Percentiles rank a stretch among this genome's conserved stretches.
Evolutionary conservation across 2,888 invertebrate genomes (phyloP).

Genomic region (Drosophila lutescens): DNA sequence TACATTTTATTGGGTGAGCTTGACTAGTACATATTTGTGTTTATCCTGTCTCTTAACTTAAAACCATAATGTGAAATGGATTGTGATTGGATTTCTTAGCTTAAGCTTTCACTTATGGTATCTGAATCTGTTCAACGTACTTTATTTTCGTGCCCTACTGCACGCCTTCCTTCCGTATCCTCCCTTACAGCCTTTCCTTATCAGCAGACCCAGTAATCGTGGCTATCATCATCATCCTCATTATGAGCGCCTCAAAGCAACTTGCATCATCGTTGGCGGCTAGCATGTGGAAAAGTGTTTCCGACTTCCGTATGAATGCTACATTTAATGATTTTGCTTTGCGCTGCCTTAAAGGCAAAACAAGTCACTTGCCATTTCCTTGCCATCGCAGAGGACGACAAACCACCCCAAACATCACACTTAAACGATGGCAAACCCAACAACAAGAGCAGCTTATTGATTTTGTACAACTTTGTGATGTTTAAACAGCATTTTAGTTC

Average conservation of each 20-base stretch:
- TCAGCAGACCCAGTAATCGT: slow-evolving; percentile 5
- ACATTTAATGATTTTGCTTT: slow-evolving; percentile 20
- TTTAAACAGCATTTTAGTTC: slow-evolving; percentile 48
- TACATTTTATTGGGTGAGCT: no score
- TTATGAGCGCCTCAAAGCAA: slow-evolving; percentile 20
- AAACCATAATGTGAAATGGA: no score
- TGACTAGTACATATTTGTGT: no score
- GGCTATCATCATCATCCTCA: slow-evolving; percentile 14
- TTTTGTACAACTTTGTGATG: slow-evolving; percentile 37
- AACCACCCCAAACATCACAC: slow-evolving; percentile 14
- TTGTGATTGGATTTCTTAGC: background rate
- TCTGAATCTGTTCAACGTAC: background rate
- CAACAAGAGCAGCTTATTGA: slow-evolving; percentile 33
- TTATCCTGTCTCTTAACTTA: no score
- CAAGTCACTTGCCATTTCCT: slow-evolving; percentile 35
- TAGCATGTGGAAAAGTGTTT: slow-evolving; percentile 59
- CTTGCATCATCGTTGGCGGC: slow-evolving; percentile 61
- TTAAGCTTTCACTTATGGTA: background rate
- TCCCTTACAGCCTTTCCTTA: background rate
- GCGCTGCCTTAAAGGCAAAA: slow-evolving; percentile 20
- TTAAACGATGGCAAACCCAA: slow-evolving; percentile 6
- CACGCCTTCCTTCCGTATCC: background rate
- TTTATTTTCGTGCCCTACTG: background rate
- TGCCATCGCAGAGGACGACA: slow-evolving; percentile 17
- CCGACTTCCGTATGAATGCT: slow-evolving; percentile 62